Evolutionary conservation across 1,140 invertebrate species (phyloP), one percentile per base, ranked within the genome.

Genomic region (Brachionus rotundiformis): DNA sequence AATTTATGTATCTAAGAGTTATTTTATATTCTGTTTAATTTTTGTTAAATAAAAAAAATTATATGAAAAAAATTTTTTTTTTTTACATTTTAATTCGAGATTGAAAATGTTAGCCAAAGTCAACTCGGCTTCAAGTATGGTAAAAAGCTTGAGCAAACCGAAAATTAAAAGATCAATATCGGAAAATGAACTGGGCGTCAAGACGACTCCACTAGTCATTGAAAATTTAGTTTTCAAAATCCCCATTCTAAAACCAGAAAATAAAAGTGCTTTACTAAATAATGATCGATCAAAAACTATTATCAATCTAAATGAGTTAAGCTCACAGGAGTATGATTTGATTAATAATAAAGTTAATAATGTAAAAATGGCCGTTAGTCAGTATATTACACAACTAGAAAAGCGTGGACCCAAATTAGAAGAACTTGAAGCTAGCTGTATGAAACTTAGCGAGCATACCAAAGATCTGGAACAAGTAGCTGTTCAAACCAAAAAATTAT

Each of bases 1-100:
- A 73, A 31, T 13, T 25, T 44, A 7, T 73, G 68, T 73, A 73
- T 44, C 68, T 44, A 73, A 73, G 63, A 25, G 29, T 71, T 71
- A 71, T 63, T 63, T 33, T 63, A 71, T 36, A 71, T 71, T 23
- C 36, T 33, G 7, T 33, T 16, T 16, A 71, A 36, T 36, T 71
- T 71, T 13, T 71, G 29, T 71, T 71, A 4, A 36, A 36, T 36
- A 31, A 19, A 33, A 71, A 71, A 7, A 39, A 71, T 23, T 16
- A 16, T 23, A 29, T 68, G 2, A 68, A 36, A 19, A 19, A 33
- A 23, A 36, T 36, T 19, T 8, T 36, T 68, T 68, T 11, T n/a
- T 25, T 25, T 41, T 47, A 41, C 10, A 10, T 11, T 31, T 31
- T 25, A 8, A 36, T 11, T n/a, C 29, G n/a, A 68, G 41, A 44